Base-by-base conservation (phyloP, 1,140 invertebrate species). In the Meloidogyne chitwoodi region DNA sequence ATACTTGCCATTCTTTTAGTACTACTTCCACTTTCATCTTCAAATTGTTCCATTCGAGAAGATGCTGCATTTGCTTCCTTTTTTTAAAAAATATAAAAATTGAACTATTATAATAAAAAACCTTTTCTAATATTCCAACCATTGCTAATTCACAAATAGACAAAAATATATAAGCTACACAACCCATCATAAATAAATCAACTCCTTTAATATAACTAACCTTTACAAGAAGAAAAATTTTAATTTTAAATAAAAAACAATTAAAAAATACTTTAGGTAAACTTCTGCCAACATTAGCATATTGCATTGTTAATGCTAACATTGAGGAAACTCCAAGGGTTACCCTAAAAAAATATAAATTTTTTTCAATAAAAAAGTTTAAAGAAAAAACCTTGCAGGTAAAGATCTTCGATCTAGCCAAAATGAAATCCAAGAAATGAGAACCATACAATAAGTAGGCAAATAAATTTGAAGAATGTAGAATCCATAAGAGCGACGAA, bases 381-480 rank as follows among this genome's bases (percentile, higher is more conserved):
- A 48, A 62, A 62, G 6, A 48, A 29, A 26, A 34, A 61, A 44
- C 69, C 69, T 31, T 62, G 80, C 80, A 26, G 81, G 83, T 12
- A 83, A 63, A 8, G 79, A 81, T 41, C 75, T 68, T 26, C 85
- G 38, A 67, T 86, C 85, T 38, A 86, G 67, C 86, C 86, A 86
- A 67, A 86, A 86, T 24, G 77, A 80, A 41, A 86, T 87, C 79
- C 83, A 86, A 16, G 86, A 87, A 61, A 86, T 86, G 8, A 86
- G 78, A 4, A 86, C 82, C 80, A 83, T 78, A 61, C 69, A 78
- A 75, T 77, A 80, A 14, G 77, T 80, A 34, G 77, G 68, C 5
- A 90, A 81, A 76, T 89, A 90, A 68, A 89, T 89, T 85, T 90
- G 89, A 11, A 90, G 84, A 62, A 89, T 78, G 74, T 84, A 90